Percentiles rank a stretch among this genome's conserved stretches.
Conservation (phyloP, 2,797 vertebrate species). For the Hydrolagus colliei region DNA sequence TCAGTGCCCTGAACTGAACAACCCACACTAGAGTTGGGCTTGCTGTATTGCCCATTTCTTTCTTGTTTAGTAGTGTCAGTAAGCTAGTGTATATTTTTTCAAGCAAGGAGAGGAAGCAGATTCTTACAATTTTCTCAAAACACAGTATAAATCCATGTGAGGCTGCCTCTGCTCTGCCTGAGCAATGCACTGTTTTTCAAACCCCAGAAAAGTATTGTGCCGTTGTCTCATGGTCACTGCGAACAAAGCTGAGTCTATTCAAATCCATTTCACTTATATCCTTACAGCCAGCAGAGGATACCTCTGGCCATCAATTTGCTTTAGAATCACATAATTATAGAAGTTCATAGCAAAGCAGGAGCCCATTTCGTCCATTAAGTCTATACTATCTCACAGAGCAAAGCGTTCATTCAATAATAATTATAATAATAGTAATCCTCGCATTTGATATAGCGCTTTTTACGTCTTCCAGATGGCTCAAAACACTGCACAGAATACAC, state of each 20-base stretch:
- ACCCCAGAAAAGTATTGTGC: not conserved
- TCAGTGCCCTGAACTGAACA: slow-evolving; percentile 24
- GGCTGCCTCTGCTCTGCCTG: too few relatives aligned
- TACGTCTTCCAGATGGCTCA: too few relatives aligned
- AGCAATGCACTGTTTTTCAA: not conserved
- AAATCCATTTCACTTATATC: too few relatives aligned
- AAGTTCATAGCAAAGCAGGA: too few relatives aligned
- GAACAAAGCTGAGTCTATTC: not conserved
- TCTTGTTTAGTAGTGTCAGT: slow-evolving; percentile 10
- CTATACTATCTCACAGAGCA: too few relatives aligned
- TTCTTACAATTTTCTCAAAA: not conserved
- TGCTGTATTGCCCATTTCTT: not conserved
- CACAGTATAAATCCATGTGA: not conserved
- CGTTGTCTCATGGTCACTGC: not conserved
- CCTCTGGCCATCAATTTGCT: not conserved
- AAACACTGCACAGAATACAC: too few relatives aligned
- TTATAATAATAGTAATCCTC: too few relatives aligned
- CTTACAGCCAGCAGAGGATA: too few relatives aligned
- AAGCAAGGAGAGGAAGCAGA: not conserved
- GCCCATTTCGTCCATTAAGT: too few relatives aligned
- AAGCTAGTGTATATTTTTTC: too few relatives aligned
- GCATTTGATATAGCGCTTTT: too few relatives aligned
- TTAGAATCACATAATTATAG: not conserved
- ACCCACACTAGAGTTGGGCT: slow-evolving; percentile 13
- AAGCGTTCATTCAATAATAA: too few relatives aligned